Evolutionary conservation across 2,113 vertebrate species (phyloP), one percentile per base, ranked within the genome.

Genomic region (Haliaeetus leucogaster): DNA sequence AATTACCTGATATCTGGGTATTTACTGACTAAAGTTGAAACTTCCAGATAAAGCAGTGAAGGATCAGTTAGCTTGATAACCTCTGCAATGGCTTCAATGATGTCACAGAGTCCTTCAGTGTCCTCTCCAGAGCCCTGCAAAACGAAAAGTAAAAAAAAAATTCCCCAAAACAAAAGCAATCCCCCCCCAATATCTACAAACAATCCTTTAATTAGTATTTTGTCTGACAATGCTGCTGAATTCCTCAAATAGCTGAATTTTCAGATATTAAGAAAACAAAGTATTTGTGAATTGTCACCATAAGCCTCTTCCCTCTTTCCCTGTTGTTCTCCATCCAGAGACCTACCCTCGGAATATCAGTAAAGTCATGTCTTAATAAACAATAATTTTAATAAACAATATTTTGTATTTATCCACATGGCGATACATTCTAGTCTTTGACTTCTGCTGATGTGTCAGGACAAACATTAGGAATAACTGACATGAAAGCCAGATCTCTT

Each of bases 1-100:
- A 59, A 74, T 95, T 97, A 99, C 99, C 99, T 99, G 98, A 99
- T 99, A 79, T 99, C 99, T 19, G 99, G 99, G 59, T 99, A 99
- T 94, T 99, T 99, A 90, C 99, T 99, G 96, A 99, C 99, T 96
- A 99, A 98, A 4, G 99, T 99, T 56, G 99, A 99, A 86, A 99
- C 99, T 96, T 99, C 99, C 87, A 99, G 98, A 90, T 99, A 99
- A 42, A 99, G 98, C 63, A 99, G 98, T 2, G 99, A 99, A n/a
- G 99, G 99, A 94, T 99, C 99, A 4, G 99, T 99, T 58, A 99
- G 98, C 96, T 99, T 99, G 83, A 99, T 99, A 40, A 99, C 99
- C 78, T 99, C 99, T 9, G 99, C 99, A 12, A 99, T 98, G 23
- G 99, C 99, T 62, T 98, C 62, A 71, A 99, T 99, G 45, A 99